Base-by-base conservation (phyloP, 2,797 vertebrate genomes). In the Megaceryle alcyon region DNA sequence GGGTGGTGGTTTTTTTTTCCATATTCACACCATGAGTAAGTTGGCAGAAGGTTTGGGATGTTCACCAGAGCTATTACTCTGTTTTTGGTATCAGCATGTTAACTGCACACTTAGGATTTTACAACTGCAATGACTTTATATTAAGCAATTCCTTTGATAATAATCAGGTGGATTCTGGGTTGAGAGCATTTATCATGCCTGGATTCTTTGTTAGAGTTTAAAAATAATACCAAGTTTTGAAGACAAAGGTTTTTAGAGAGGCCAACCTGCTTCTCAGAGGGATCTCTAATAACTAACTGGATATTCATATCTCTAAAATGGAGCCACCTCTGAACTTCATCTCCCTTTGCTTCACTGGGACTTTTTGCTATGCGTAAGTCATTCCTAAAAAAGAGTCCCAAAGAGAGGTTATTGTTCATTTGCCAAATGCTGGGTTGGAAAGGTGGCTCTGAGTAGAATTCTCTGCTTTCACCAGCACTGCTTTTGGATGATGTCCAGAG, bases 61-160 rank as follows among this genome's bases (percentile, higher is more conserved):
- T 86, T 97, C 82, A 82, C 44, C 23, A 90, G 82, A 56, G 75
- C 12, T 75, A 78, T 96, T 93, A 73, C 56, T 94, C 94, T 54
- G 41, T 81, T 96, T 82, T 95, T 94, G 56, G 49, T 92, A 94
- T 97, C 76, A 64, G 71, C 68, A 3, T 61, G 31, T 97, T 95
- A 88, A 79, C 54, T 94, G 54, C 70, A 68, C n/a, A 12, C 56
- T 95, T 96, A 91, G 94, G 82, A 41, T 63, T 92, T 92, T 93
- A 12, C 54, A 80, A 9, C 61, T 79, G 25, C 73, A 82, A 28
- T 96, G 72, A 82, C 86, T 98, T 94, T 51, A 68, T 75, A 65
- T 97, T 93, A 94, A 82, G 71, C 96, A 92, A 94, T 90, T 96
- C 33, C 76, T 86, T 82, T 90, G 71, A 70, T 89, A 68, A 85